Base-by-base conservation (phyloP, 1,140 invertebrate species). In the Bombus breviceps region DNA sequence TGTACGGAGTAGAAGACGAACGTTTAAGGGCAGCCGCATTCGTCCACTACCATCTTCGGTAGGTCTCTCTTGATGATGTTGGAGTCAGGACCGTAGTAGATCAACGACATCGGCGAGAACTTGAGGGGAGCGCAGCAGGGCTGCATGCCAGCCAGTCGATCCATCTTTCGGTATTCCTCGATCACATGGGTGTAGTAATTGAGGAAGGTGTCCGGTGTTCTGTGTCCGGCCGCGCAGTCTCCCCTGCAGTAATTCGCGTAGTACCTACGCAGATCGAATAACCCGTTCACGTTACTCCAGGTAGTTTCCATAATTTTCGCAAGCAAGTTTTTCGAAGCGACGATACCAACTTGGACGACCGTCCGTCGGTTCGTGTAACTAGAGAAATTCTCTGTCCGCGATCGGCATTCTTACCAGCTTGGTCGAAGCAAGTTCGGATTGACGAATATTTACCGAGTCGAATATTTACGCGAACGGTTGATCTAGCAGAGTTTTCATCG, bases 1-100 rank as follows among this genome's bases (percentile, higher is more conserved):
- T 13, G 22, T 12, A 71, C 3, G 28, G 15, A 57, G 32, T 10
- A 57, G 22, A 39, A 4, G 32, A 37, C 12, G 13, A 57, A 78
- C 32, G 64, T 92, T 95, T 97, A 99, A 81, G 98, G 98, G 95
- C 98, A 99, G 79, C 98, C 98, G 95, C 98, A 99, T 96, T 99
- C 98, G 94, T 99, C 98, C 53, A 99, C 98, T 86, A 99, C 98
- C 98, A 99, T 99, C 96, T 98, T 98, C 88, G 98, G 98, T 92
- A 99, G 95, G 95, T 99, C 98, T 89, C 98, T 96, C 94, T 99
- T 99, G 93, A 99, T 98, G 93, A 99, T 98, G 94, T 98, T 98
- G 83, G 97, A 97, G 95, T 98, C 97, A 73, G 97, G 97, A 86
- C 98, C 98, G 95, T 98, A 98, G 95, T 99, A 99, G 90, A 99